Base-by-base conservation (phyloP, 2,797 vertebrate genomes). In the Pantherophis vulpinus region DNA sequence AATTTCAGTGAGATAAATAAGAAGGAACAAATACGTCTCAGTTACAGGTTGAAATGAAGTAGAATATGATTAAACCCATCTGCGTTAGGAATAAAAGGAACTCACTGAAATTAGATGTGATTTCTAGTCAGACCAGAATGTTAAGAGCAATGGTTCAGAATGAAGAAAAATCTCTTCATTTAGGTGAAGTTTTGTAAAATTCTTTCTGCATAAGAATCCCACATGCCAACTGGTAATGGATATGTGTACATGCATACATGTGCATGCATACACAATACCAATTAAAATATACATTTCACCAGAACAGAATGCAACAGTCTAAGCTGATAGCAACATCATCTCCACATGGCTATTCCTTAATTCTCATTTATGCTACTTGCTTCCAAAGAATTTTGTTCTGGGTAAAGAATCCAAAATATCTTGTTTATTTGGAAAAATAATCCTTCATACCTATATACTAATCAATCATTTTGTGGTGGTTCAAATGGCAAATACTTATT, bases 1-100 rank as follows among this genome's bases (percentile, higher is more conserved):
- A 37, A 42, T 79, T 47, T 91, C 87, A 66, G n/a, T 59, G 59
- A 83, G 12, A 89, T 91, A 66, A 93, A 89, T 91, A 70, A 93
- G 56, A 91, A 59, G 66, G 54, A 29, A 59, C 23, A 83, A 63
- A 91, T 89, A 32, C 61, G 23, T 32, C 86, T 88, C 55, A 29
- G 55, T 79, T 74, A 61, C 42, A 83, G 47, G 42, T 89, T 91
- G 51, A 91, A 93, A 63, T 63, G 32, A 91, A 29, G 37, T 20
- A 91, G 58, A 63, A 91, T 91, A 79, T 37, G 42, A 66, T 79
- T 54, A 91, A 89, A 89, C 55, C 47, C n/a, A 63, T 63, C 66
- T 88, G 58, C 11, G 12, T 32, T 27, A 91, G 29, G 10, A 87
- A 93, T 61, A 9, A 83, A 23, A n/a, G 14, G 63, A 74, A 70